A percentile compares a stretch with the other conserved stretches of the same genome.
Evolutionary conservation across 2,888 invertebrate genomes (phyloP).

Genomic region (Formica aserva): DNA sequence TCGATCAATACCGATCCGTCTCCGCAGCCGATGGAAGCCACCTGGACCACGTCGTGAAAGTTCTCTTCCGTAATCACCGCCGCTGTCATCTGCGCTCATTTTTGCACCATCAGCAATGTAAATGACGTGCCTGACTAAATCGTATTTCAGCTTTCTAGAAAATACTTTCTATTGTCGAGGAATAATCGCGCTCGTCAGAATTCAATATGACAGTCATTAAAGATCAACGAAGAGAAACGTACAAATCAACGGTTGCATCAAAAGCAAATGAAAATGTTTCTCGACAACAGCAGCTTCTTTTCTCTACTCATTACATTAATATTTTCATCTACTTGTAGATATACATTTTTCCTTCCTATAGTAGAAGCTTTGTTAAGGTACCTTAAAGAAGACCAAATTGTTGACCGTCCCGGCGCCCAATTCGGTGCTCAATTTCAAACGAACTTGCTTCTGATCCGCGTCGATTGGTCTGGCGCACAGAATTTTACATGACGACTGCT

Average conservation of each 20-base stretch:
- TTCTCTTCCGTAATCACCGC: conserved; percentile 80
- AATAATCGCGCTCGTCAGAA: conserved; percentile 1
- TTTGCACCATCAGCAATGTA: conserved; percentile 27
- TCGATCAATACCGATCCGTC: conserved; percentile 79
- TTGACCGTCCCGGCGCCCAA: conserved; percentile 75
- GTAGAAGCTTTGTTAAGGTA: conserved; percentile 50
- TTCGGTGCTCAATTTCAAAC: conserved; percentile 78
- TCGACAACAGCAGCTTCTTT: neutral
- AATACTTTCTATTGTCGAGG: conserved; percentile 27
- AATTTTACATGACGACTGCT: conserved; percentile 78
- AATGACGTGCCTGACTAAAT: neutral
- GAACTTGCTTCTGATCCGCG: conserved; percentile 50
- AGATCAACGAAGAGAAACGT: conserved; percentile 12
- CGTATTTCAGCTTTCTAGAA: conserved; percentile 21
- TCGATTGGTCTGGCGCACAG: conserved; percentile 77
- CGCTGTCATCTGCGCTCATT: conserved; percentile 72
- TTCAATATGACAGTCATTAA: neutral
- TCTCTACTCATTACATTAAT: neutral
- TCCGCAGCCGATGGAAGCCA: conserved; percentile 80
- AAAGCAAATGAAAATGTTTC: neutral
- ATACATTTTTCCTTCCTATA: neutral
- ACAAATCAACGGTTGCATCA: too few relatives aligned
- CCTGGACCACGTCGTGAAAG: conserved; percentile 82
- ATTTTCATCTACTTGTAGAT: neutral
- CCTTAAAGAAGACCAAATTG: conserved; percentile 84